A percentile compares a stretch with the other conserved stretches of the same genome.
phyloP scores from a whole-genome alignment of 1,140 invertebrate genomes.

The Berghia stephanieae region DNA sequence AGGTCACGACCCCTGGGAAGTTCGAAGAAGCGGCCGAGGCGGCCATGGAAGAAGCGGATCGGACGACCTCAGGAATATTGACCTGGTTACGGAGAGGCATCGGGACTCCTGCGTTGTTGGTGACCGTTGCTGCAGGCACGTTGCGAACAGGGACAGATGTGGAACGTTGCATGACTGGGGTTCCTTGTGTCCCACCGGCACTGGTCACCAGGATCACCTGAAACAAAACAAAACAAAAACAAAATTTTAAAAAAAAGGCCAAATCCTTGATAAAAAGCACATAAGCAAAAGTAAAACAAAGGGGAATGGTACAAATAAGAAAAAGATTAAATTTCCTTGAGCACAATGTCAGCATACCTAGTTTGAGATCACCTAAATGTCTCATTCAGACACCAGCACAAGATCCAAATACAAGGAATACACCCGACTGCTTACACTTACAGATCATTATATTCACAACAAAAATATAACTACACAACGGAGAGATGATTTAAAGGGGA shows the following conservation, averaged over 20 bases:
- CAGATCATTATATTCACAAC: too few relatives aligned
- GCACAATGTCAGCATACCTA: background rate
- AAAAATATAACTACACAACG: too few relatives aligned
- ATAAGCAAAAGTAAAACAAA: too few relatives aligned
- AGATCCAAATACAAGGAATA: too few relatives aligned
- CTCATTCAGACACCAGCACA: too few relatives aligned
- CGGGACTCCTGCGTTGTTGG: conserved; percentile 32
- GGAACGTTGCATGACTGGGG: conserved; percentile 54
- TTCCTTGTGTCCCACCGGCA: conserved; percentile 47
- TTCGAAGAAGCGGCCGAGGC: background rate
- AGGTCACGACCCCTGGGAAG: conserved; percentile 19
- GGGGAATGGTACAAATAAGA: too few relatives aligned
- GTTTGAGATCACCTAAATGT: too few relatives aligned
- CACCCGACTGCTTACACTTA: too few relatives aligned
- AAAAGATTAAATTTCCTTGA: background rate
- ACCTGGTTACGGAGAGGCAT: conserved; percentile 48
- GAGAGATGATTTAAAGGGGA: too few relatives aligned
- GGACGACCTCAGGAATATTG: conserved; percentile 37
- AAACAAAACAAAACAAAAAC: too few relatives aligned
- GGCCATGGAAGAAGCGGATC: conserved; percentile 11
- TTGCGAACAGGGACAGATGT: conserved; percentile 55
- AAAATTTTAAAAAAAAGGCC: too few relatives aligned
- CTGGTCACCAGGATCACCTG: conserved; percentile 64
- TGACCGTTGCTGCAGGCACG: conserved; percentile 41
- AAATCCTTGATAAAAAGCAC: too few relatives aligned